These are phyloP conservation scores for Hycleus cichorii DNA, from an alignment of 1,140 invertebrate species.

Conservation along the genomic window DNA sequence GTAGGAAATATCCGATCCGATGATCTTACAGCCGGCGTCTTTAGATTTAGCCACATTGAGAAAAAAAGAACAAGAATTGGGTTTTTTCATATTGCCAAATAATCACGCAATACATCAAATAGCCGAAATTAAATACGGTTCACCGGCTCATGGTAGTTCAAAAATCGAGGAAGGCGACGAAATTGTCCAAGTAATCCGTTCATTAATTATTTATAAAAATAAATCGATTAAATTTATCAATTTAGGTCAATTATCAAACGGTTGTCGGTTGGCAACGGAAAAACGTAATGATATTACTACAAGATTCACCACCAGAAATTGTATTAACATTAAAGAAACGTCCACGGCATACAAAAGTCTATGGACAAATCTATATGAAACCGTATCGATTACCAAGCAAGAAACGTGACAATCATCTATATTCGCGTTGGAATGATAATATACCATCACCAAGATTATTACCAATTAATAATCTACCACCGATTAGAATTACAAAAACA, in stretches of 20 bases:
- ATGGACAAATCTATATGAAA: conserved; percentile 75
- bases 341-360: conserved; percentile 74
- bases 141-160: conserved; percentile 74
- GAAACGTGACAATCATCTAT: conserved; percentile 56
- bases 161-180: conserved; percentile 91
- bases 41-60: conserved; percentile 80
- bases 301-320: conserved; percentile 72
- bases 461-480: conserved; percentile 54
- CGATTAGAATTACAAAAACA: conserved; percentile 49
- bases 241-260: conserved; percentile 83
- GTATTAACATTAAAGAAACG: conserved; percentile 77
- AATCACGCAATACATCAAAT: conserved; percentile 82
- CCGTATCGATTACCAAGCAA: conserved; percentile 69
- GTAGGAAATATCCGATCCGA: conserved; percentile 72
- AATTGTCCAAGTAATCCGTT: conserved; percentile 69
- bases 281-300: conserved; percentile 68
- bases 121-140: conserved; percentile 76
- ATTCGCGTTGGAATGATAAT: conserved; percentile 58
- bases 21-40: conserved; percentile 80
- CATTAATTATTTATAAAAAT: conserved; percentile 5
- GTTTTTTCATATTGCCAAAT: conserved; percentile 77
- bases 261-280: conserved; percentile 82
- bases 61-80: conserved; percentile 70
- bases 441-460: conserved; percentile 58
- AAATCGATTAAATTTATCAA: conserved; percentile 3